A percentile compares a stretch with the other conserved stretches of the same genome.
These are phyloP conservation scores for Gopherus flavomarginatus DNA, from an alignment of 2,113 vertebrate species.

Conservation along the genomic window DNA sequence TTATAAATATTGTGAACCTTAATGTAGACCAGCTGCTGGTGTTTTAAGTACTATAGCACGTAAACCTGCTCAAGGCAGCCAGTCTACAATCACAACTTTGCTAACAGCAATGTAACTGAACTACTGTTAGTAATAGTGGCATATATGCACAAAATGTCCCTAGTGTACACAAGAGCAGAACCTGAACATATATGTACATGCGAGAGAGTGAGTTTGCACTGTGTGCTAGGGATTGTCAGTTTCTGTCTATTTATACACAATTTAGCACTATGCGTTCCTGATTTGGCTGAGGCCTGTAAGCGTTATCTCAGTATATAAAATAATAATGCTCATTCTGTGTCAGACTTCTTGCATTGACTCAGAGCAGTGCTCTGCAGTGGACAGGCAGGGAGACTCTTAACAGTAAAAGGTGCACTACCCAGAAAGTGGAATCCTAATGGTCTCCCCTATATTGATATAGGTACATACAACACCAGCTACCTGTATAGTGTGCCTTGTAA, in stretches of 20 bases:
- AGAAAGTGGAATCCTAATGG: background rate
- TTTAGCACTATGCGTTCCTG: background rate
- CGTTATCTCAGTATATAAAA: background rate
- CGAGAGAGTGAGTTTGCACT: background rate
- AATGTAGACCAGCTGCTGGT: background rate
- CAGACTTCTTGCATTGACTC: background rate
- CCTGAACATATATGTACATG: background rate
- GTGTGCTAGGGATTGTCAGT: rapidly evolving
- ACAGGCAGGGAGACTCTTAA: rapidly evolving
- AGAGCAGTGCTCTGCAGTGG: background rate
- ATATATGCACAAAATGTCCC: background rate
- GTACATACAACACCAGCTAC: background rate
- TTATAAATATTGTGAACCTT: background rate
- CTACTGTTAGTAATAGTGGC: background rate
- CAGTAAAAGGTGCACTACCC: background rate
- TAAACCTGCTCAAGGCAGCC: background rate
- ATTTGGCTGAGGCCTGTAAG: background rate
- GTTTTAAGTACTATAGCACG: background rate
- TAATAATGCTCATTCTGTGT: background rate
- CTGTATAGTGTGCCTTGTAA: rapidly evolving
- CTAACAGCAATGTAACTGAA: background rate
- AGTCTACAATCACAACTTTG: background rate
- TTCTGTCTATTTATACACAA: background rate
- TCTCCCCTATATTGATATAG: background rate
- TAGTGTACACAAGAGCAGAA: background rate